These are phyloP conservation scores for Hydraecia micacea DNA, from an alignment of 2,888 invertebrate genomes.

Conservation along the genomic window DNA sequence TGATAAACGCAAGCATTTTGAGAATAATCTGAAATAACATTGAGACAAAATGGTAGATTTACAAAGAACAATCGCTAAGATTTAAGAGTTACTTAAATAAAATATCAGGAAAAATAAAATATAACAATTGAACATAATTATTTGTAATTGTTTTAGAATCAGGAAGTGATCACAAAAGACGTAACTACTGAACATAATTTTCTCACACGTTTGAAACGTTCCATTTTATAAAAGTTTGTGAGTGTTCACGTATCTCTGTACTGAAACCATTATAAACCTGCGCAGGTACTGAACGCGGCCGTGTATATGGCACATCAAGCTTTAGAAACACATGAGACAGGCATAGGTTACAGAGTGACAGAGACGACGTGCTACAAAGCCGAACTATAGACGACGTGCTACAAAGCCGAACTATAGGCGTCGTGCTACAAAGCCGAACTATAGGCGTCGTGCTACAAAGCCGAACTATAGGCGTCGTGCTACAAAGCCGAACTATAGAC, in stretches of 20 bases:
- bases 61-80: conserved; percentile 21
- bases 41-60: neutral
- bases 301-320: neutral
- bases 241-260: neutral
- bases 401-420: neutral
- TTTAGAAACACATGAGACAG: neutral
- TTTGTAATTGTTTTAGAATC: conserved; percentile 10
- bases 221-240: neutral
- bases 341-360: neutral
- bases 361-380: neutral
- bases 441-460: neutral
- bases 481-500: neutral
- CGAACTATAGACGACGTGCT: neutral
- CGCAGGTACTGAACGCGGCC: neutral
- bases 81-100: neutral
- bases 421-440: neutral
- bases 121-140: neutral
- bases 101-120: neutral
- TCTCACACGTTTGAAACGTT: neutral
- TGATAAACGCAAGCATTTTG: conserved; percentile 28
- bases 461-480: neutral
- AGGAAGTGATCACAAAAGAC: neutral
- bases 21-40: neutral
- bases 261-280: conserved; percentile 17
- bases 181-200: neutral